Percentiles rank a stretch among this genome's conserved stretches.
These are phyloP conservation scores for Falco punctatus DNA, from an alignment of 2,113 vertebrate genomes.

Conservation along the genomic window DNA sequence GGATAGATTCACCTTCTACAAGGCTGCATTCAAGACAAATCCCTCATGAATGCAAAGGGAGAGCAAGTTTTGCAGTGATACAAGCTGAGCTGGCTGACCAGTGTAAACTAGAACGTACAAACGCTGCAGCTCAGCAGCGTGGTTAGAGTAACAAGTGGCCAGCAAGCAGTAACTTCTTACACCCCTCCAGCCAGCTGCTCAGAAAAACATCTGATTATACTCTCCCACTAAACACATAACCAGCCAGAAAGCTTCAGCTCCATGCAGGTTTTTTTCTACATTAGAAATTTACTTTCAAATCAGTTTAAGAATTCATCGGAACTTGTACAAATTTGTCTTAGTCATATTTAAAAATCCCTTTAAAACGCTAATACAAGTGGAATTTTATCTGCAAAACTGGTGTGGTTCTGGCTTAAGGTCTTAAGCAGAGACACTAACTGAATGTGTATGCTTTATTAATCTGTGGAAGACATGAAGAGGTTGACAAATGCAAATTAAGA, in stretches of 20 bases:
- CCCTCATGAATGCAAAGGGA: neutral
- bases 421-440: neutral
- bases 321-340: neutral
- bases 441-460: neutral
- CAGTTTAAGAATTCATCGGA: neutral
- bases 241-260: neutral
- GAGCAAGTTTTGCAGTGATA: neutral
- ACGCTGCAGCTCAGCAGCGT: neutral
- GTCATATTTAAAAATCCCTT: neutral
- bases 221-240: neutral
- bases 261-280: neutral
- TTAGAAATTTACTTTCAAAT: neutral
- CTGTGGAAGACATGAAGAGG: neutral
- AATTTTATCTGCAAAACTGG: neutral
- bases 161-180: neutral
- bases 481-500: neutral
- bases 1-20: neutral
- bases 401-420: neutral
- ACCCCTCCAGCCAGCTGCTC: neutral
- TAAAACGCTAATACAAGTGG: neutral
- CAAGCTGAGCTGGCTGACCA: neutral
- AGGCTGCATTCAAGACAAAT: neutral
- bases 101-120: neutral
- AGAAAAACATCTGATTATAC: neutral
- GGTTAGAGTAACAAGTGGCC: neutral